A percentile compares a stretch with the other conserved stretches of the same genome.
Conservation (phyloP, 1,140 invertebrate species). For the Psix sp. region DNA sequence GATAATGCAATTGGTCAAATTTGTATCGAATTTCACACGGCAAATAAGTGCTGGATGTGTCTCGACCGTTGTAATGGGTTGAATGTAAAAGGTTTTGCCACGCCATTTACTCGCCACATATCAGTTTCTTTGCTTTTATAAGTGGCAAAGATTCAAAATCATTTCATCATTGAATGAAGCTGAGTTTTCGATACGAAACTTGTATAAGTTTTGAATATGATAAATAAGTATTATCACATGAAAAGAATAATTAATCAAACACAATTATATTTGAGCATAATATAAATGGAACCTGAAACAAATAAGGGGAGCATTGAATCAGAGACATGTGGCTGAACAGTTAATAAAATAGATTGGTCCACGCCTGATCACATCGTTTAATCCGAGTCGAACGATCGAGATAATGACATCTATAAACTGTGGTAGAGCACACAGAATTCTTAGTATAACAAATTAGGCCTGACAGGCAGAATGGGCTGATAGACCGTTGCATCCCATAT, state of each 20-base stretch:
- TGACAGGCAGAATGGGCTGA: conserved; percentile 69
- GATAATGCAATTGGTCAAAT: too few species aligned
- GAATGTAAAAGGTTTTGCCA: too few species aligned
- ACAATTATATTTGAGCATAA: conserved; percentile 33
- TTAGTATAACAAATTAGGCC: conserved; percentile 66
- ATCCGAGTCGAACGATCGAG: conserved; percentile 67
- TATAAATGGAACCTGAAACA: conserved; percentile 28
- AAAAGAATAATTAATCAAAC: conserved; percentile 22
- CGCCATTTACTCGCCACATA: too few species aligned
- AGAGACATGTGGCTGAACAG: conserved; percentile 50
- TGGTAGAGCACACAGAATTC: conserved; percentile 58
- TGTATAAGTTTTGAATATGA: conserved; percentile 3
- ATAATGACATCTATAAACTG: conserved; percentile 73
- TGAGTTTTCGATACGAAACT: conserved; percentile 6
- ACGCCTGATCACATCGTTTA: conserved; percentile 69
- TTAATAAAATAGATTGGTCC: conserved; percentile 65
- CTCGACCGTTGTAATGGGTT: too few species aligned
- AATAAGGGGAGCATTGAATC: conserved; percentile 36
- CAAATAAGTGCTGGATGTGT: too few species aligned
- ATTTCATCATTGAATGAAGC: too few species aligned
- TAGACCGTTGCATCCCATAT: conserved; percentile 63
- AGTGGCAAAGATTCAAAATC: too few species aligned
- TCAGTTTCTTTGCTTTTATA: too few species aligned
- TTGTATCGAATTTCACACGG: too few species aligned
- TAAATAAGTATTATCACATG: conserved; percentile 21